A percentile compares a stretch with the other conserved stretches of the same genome.
These are phyloP conservation scores for Batillaria attramentaria DNA, from an alignment of 1,140 invertebrate species.

Conservation along the genomic window DNA sequence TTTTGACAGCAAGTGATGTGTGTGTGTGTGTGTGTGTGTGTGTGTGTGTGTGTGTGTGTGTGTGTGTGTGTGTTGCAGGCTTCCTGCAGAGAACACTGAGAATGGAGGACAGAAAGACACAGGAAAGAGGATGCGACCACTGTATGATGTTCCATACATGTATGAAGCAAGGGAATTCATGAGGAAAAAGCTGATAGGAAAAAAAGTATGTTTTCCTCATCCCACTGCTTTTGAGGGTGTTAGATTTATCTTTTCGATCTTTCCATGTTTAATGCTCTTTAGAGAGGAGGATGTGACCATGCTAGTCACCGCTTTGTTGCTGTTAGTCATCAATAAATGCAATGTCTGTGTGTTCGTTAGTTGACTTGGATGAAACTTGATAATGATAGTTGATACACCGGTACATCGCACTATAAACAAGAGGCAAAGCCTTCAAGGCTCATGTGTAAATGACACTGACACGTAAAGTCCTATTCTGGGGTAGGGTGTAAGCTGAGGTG, in stretches of 20 bases:
- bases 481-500: too few relatives aligned
- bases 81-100: conserved; percentile 33
- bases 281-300: too few relatives aligned
- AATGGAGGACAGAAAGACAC: conserved; percentile 45
- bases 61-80: conserved; percentile 28
- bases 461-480: too few relatives aligned
- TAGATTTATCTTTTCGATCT: neutral
- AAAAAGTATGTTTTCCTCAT: conserved; percentile 78
- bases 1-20: neutral
- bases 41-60: neutral
- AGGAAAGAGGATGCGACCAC: conserved; percentile 82
- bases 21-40: neutral
- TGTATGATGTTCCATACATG: conserved; percentile 99
- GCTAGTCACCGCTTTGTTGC: too few relatives aligned
- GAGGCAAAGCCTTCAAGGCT: too few relatives aligned
- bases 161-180: conserved; percentile 98
- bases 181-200: conserved; percentile 95
- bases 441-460: too few relatives aligned
- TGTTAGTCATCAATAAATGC: too few relatives aligned
- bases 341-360: too few relatives aligned
- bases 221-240: neutral
- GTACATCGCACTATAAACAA: too few relatives aligned
- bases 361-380: too few relatives aligned
- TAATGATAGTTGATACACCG: too few relatives aligned
- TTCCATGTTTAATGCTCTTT: too few relatives aligned